Evolutionary conservation across 1,140 invertebrate genomes (phyloP), one percentile per base, ranked within the genome.

Genomic region (Scaptomyza graminum): DNA sequence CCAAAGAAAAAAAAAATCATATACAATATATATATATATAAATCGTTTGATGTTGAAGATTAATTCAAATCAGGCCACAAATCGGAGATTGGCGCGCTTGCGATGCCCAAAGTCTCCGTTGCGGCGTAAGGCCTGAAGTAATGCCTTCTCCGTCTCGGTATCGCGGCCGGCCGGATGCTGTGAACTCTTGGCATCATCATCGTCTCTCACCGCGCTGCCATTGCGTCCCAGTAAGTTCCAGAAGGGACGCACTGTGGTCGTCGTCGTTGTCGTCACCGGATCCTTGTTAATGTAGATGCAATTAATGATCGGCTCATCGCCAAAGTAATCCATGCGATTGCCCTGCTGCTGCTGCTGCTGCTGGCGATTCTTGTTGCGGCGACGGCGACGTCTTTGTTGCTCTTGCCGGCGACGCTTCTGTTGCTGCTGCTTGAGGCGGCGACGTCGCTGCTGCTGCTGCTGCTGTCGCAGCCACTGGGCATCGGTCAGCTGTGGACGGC

Each of bases 281-380:
- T 87, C 82, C 71, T 90, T 90, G 54, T 90, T 87, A 54, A 91
- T 91, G 62, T 90, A 84, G 18, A 91, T 91, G 79, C 90, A 91
- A 28, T 91, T 90, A 34, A 90, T 76, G 57, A 88, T 72, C 44
- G 83, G 79, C 54, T 91, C 84, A 9, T 84, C 54, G 56, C 47
- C 72, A n/a, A 52, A 85, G 39, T 82, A 81, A 4, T 75, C 60
- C 5, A 11, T 18, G 9, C 41, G 16, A 7, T 44, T 28, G 18
- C 18, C 41, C 12, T 47, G 37, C 51, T 76, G 54, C 22, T 65
- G 52, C 0, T 74, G 80, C 12, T 47, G 37, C 51, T 76, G 54
- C 22, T 65, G 52, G 0, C 77, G 80, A 8, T 54, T 59, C 69
- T 54, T 59, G 55, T 72, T 72, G 49, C 69, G 69, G 15, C 69